phyloP scores from a whole-genome alignment of 1,140 invertebrate species.

The Scaptomyza graminum region DNA sequence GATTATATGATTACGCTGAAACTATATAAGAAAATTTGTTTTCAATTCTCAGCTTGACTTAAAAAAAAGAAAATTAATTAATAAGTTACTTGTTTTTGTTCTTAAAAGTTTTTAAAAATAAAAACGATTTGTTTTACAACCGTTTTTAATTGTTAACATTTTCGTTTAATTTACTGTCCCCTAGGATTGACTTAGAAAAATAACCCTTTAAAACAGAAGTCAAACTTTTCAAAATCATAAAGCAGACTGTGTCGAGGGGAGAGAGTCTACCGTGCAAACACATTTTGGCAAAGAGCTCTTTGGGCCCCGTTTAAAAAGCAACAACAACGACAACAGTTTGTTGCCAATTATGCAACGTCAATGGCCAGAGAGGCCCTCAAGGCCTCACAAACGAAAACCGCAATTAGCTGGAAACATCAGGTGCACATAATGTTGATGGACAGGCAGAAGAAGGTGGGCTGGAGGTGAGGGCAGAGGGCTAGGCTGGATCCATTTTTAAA shows the following conservation, averaged over 20 bases:
- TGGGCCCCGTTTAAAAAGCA: constrained; percentile 7
- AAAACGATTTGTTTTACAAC: no score
- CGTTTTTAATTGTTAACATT: no score
- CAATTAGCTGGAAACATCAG: constrained; percentile 39
- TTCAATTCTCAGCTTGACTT: no score
- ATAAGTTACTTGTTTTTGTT: no score
- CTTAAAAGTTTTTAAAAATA: no score
- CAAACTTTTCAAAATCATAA: neutral
- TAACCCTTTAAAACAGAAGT: neutral
- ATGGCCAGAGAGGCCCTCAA: constrained; percentile 22
- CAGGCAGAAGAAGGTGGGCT: neutral
- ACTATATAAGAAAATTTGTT: no score
- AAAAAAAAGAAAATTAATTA: no score
- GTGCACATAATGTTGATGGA: neutral
- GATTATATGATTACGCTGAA: no score
- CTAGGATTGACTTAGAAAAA: neutral
- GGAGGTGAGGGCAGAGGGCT: neutral
- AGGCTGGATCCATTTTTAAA: constrained; percentile 19
- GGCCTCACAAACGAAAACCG: constrained; percentile 25
- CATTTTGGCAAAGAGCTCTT: neutral
- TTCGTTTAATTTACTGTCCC: no score
- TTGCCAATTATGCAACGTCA: constrained; percentile 2
- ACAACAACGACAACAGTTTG: neutral
- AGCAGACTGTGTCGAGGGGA: neutral
- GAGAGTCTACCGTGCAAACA: neutral